phyloP scores from a whole-genome alignment of 2,888 invertebrate species.

The Gari tellinella region DNA sequence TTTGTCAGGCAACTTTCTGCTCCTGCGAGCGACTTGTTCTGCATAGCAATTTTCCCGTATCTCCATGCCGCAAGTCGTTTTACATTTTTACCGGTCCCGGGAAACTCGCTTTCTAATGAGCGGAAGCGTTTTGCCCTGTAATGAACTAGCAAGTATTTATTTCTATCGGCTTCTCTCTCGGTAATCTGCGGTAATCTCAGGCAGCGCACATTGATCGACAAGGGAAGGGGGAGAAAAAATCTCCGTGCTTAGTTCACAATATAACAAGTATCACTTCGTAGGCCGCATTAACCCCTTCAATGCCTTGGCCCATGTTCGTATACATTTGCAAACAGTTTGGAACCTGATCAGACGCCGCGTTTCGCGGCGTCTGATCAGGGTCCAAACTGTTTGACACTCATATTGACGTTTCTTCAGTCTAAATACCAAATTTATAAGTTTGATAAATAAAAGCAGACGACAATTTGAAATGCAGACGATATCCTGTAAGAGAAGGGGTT shows the following conservation, averaged over 20 bases:
- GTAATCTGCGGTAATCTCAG: constrained; percentile 37
- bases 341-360: too few species aligned
- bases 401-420: too few species aligned
- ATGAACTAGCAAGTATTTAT: constrained; percentile 49
- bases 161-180: constrained; percentile 19
- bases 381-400: too few species aligned
- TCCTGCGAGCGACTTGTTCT: constrained; percentile 1
- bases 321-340: too few species aligned
- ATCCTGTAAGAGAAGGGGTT: too few species aligned
- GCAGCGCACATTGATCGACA: not conserved
- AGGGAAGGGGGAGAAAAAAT: constrained; percentile 4
- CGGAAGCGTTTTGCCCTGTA: constrained; percentile 49
- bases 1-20: constrained; percentile 18
- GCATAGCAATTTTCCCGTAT: constrained; percentile 31
- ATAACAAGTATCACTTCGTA: constrained; percentile 1
- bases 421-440: too few species aligned
- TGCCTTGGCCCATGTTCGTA: too few species aligned
- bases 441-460: too few species aligned
- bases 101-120: constrained; percentile 37
- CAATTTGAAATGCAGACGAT: too few species aligned
- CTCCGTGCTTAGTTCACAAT: not conserved
- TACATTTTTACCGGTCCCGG: constrained; percentile 24
- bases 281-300: too few species aligned
- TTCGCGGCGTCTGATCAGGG: too few species aligned
- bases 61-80: constrained; percentile 1